phyloP scores from a whole-genome alignment of 1,140 invertebrate genomes.

The Drosophila simulans region DNA sequence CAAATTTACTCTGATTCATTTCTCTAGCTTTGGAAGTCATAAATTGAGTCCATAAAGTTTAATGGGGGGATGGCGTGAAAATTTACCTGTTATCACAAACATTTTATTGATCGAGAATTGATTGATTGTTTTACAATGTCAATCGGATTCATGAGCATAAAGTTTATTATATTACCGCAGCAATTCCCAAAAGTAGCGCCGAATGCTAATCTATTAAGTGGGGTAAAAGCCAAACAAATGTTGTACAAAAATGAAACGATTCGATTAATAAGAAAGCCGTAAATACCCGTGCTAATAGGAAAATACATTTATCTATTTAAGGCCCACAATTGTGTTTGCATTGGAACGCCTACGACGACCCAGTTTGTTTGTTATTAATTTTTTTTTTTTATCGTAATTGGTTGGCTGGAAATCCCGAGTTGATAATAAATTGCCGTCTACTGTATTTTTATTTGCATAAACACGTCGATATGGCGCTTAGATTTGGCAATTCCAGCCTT shows the following conservation, averaged over 20 bases:
- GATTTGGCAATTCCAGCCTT: conserved; percentile 28
- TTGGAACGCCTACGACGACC: conserved; percentile 9
- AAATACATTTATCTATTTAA: conserved; percentile 40
- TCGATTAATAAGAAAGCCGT: conserved; percentile 38
- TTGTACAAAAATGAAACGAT: conserved; percentile 5
- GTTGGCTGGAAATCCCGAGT: conserved; percentile 58
- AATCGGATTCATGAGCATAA: conserved; percentile 36
- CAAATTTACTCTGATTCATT: conserved; percentile 27
- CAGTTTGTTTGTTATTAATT: conserved; percentile 51
- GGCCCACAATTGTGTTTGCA: conserved; percentile 44
- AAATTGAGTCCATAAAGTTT: conserved; percentile 12
- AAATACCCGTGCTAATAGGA: conserved; percentile 46
- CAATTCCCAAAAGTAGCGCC: conserved; percentile 15
- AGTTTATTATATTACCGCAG: conserved; percentile 5
- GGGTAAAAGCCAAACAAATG: conserved; percentile 24
- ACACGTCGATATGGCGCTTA: conserved; percentile 21
- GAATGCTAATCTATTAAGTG: conserved; percentile 22
- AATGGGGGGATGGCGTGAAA: conserved; percentile 12
- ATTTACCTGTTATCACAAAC: conserved; percentile 26
- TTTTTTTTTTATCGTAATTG: conserved; percentile 36
- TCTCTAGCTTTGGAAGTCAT: conserved; percentile 1
- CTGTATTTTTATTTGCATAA: conserved; percentile 41
- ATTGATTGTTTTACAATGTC: conserved; percentile 62
- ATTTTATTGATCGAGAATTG: conserved; percentile 47
- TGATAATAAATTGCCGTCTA: conserved; percentile 57